phyloP scores from a whole-genome alignment of 92 coral and sea anemone genomes.

The Bergia puertoricense region DNA sequence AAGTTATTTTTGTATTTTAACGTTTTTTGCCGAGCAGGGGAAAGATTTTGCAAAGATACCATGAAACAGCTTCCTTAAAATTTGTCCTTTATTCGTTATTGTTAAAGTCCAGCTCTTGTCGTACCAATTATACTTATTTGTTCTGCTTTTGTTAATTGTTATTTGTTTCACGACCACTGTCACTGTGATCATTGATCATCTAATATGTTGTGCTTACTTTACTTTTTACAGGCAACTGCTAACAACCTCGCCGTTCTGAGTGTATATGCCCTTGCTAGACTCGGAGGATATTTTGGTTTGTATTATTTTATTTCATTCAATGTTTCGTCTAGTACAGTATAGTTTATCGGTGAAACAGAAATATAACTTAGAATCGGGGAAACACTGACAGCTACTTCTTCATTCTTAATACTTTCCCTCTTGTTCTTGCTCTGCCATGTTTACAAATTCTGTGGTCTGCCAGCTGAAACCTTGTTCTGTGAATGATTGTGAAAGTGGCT shows the following conservation, averaged over 20 bases:
- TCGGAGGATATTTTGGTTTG: constrained; percentile 92
- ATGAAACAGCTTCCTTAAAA: too few species aligned
- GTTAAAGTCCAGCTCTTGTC: not conserved
- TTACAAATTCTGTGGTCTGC: too few species aligned
- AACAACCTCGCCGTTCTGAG: constrained; percentile 88
- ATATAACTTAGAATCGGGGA: too few species aligned
- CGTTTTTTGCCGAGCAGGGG: not conserved
- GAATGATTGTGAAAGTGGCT: too few species aligned
- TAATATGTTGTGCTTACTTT: not conserved
- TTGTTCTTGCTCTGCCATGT: too few species aligned
- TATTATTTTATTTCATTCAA: not conserved
- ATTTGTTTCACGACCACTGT: not conserved
- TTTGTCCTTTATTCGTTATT: too few species aligned
- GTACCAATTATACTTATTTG: not conserved
- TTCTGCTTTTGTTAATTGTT: not conserved
- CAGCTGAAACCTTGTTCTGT: too few species aligned
- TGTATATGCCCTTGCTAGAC: constrained; percentile 89
- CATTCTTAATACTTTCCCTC: too few species aligned
- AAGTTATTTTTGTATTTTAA: not conserved
- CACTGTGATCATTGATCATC: not conserved
- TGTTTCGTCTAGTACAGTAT: too few species aligned
- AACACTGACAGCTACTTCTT: too few species aligned
- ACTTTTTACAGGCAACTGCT: constrained; percentile 74
- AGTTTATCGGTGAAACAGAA: too few species aligned
- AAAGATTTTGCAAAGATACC: too few species aligned